These are phyloP conservation scores for Himalopsyche anomala DNA, from an alignment of 2,888 invertebrate genomes.

Conservation along the genomic window DNA sequence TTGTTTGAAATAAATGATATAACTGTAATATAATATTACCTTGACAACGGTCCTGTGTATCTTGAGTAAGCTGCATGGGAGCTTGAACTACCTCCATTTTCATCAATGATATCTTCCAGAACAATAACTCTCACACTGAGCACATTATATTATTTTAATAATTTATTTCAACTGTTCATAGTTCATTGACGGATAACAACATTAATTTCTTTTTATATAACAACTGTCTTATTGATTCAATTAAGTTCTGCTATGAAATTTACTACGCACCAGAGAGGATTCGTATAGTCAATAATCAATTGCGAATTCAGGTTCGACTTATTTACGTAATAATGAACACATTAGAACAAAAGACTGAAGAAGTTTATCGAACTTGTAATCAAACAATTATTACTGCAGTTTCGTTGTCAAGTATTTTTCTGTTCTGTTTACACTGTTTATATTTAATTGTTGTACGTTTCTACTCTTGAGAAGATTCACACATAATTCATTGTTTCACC, in stretches of 20 bases:
- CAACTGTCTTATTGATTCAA: constrained; percentile 13
- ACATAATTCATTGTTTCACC: neutral
- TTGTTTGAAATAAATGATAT: too few species aligned
- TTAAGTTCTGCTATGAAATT: neutral
- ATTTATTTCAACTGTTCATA: constrained; percentile 14
- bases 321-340: constrained; percentile 30
- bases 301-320: neutral
- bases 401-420: constrained; percentile 10
- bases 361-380: constrained; percentile 32
- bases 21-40: constrained; percentile 59
- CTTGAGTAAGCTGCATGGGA: constrained; percentile 74
- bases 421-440: neutral
- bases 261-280: constrained; percentile 24
- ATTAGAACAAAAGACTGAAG: neutral
- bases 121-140: neutral
- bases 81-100: constrained; percentile 75
- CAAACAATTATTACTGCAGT: constrained; percentile 2
- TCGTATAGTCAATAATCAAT: constrained; percentile 21
- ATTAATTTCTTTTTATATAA: constrained; percentile 41
- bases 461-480: neutral
- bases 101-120: neutral
- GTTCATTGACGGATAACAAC: constrained; percentile 21
- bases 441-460: neutral
- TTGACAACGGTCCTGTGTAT: constrained; percentile 72
- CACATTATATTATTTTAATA: neutral